Evolutionary conservation across 2,888 invertebrate species (phyloP), one percentile per base, ranked within the genome.

Genomic region (Aleiodes testaceus): DNA sequence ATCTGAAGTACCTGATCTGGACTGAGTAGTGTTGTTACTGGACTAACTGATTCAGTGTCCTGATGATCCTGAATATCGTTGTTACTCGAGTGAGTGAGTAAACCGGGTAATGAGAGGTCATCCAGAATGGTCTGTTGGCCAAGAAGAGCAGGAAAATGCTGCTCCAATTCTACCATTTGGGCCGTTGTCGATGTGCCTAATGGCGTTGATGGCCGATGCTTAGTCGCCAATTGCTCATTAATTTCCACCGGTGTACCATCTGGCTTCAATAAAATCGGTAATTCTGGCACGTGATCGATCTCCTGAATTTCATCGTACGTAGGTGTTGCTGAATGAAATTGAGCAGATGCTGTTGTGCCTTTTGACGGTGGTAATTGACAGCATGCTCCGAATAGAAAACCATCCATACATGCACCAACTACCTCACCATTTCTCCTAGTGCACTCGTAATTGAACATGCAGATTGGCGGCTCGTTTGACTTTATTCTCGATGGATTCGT

Each of bases 391-490:
- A 96, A 96, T n/a, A 95, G 90, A 85, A 95, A 95, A 0, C 97
- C 95, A 81, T 97, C 96, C 93, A 96, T 95, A 83, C 97, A 97
- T 0, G 96, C 93, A 0, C 96, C 96, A 0, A 97, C 94, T 77
- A 96, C 93, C 83, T 93, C 92, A 0, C 97, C 97, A 0, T 92
- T 92, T 74, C 94, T 89, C 78, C 93, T 93, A 0, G 90, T 89
- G 84, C 97, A 97, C 84, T 97, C 96, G 82, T 95, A 95, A 88
- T 97, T 96, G 89, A 97, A 97, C 97, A 97, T 97, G 88, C 97
- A 97, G 81, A 95, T 93, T 47, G 93, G 94, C 49, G 93, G 93
- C 0, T 93, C 93, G 78, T 90, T 89, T 3, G 90, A 88, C 79
- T 92, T 91, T 53, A 90, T 89, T 77, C 89, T 84, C 45, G 89